Conservation (phyloP, 2,113 vertebrate species). For the Lepus timidus region DNA sequence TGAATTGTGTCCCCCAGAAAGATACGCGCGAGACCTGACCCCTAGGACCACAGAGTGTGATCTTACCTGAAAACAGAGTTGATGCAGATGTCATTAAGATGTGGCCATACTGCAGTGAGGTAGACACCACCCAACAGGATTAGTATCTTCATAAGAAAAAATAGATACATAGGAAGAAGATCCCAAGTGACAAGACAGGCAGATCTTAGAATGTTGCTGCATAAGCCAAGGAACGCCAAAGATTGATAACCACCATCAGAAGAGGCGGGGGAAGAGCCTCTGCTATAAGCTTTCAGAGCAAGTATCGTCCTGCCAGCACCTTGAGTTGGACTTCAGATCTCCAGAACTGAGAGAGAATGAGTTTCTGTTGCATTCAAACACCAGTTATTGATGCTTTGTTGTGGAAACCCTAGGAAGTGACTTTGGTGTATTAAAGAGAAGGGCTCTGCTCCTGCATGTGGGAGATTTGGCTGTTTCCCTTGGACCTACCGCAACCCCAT, state of each 20-base stretch:
- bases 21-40: not conserved
- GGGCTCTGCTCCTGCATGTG: fast-evolving
- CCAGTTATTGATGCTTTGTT: not conserved
- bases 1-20: not conserved
- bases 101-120: not conserved
- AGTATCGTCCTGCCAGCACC: not conserved
- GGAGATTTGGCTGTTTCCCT: not conserved
- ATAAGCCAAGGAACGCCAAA: not conserved
- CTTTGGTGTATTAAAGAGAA: not conserved
- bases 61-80: not conserved
- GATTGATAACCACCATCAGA: too few species aligned
- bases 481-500: fast-evolving
- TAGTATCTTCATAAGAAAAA: not conserved
- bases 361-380: not conserved
- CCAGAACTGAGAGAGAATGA: not conserved
- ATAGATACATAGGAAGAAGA: not conserved
- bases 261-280: not conserved
- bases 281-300: not conserved
- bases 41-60: not conserved
- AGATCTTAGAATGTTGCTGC: not conserved
- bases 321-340: not conserved
- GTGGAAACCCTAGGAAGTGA: not conserved
- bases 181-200: not conserved
- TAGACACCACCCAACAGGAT: not conserved
- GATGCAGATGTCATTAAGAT: not conserved